Conservation (phyloP, 2,888 invertebrate species). For the Spicauda simplicius region DNA sequence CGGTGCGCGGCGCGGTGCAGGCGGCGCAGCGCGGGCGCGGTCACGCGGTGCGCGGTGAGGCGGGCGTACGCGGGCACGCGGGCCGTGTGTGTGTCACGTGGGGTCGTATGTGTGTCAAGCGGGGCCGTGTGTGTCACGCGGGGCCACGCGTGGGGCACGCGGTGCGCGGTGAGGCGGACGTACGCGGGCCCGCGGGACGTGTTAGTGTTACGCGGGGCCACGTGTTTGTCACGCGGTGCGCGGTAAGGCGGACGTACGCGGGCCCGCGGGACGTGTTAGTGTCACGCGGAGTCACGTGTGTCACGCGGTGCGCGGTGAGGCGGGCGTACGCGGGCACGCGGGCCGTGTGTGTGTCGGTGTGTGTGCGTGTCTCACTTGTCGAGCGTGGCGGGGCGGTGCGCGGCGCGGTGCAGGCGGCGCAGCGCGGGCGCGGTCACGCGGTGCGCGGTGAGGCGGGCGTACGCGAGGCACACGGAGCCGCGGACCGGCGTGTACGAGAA, state of each 20-base stretch:
- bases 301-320: slow-evolving; percentile 44
- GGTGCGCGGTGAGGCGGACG: no score
- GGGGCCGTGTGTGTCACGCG: no score
- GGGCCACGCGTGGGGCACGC: no score
- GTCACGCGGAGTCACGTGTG: slow-evolving; percentile 43
- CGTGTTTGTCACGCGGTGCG: no score
- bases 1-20: slow-evolving; percentile 39
- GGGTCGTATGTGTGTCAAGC: no score
- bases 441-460: slow-evolving; percentile 65
- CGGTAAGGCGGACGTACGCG: no score
- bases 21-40: slow-evolving; percentile 50
- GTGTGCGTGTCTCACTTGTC: slow-evolving; percentile 54
- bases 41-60: slow-evolving; percentile 63
- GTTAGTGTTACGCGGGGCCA: no score
- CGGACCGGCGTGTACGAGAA: slow-evolving; percentile 81
- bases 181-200: no score
- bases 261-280: slow-evolving; percentile 50
- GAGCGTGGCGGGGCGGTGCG: slow-evolving; percentile 47
- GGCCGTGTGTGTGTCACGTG: slow-evolving; percentile 34
- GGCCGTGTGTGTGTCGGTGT: not conserved
- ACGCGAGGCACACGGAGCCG: slow-evolving; percentile 56
- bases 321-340: slow-evolving; percentile 54
- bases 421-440: slow-evolving; percentile 54
- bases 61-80: slow-evolving; percentile 62
- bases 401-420: slow-evolving; percentile 48